phyloP scores from a whole-genome alignment of 2,797 vertebrate genomes.

The Holocentrus rufus region DNA sequence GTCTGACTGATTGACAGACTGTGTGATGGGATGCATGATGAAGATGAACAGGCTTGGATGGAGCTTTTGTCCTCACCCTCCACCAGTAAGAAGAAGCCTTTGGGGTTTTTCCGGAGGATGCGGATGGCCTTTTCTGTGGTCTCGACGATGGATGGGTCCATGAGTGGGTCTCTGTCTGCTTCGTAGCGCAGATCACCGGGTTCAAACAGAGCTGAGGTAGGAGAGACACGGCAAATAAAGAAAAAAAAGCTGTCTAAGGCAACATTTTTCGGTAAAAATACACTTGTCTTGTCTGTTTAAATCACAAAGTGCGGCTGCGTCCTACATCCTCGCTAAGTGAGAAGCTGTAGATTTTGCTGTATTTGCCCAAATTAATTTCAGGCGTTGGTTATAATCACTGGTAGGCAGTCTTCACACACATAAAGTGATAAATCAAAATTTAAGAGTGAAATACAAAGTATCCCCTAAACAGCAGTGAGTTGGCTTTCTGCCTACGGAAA shows the following conservation, averaged over 20 bases:
- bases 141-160: slow-evolving; percentile 81
- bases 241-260: slow-evolving; percentile 3
- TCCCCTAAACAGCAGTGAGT: too few relatives aligned
- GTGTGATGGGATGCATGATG: neutral
- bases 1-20: slow-evolving; percentile 11
- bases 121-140: slow-evolving; percentile 83
- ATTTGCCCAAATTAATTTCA: too few relatives aligned
- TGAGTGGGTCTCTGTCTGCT: slow-evolving; percentile 72
- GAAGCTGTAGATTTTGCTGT: too few relatives aligned
- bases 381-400: too few relatives aligned
- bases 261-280: neutral
- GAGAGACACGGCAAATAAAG: neutral
- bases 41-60: neutral
- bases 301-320: too few relatives aligned
- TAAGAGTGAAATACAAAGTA: too few relatives aligned
- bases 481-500: slow-evolving; percentile 26
- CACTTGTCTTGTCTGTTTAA: neutral
- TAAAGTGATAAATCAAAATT: slow-evolving; percentile 19
- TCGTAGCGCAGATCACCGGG: slow-evolving; percentile 81
- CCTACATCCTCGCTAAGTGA: too few relatives aligned
- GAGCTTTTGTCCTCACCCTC: slow-evolving; percentile 75
- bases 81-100: slow-evolving; percentile 84
- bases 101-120: slow-evolving; percentile 83
- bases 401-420: slow-evolving; percentile 9
- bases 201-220: slow-evolving; percentile 80